Conservation (phyloP, 2,113 vertebrate genomes). For the Chamaetylas fuelleborni region DNA sequence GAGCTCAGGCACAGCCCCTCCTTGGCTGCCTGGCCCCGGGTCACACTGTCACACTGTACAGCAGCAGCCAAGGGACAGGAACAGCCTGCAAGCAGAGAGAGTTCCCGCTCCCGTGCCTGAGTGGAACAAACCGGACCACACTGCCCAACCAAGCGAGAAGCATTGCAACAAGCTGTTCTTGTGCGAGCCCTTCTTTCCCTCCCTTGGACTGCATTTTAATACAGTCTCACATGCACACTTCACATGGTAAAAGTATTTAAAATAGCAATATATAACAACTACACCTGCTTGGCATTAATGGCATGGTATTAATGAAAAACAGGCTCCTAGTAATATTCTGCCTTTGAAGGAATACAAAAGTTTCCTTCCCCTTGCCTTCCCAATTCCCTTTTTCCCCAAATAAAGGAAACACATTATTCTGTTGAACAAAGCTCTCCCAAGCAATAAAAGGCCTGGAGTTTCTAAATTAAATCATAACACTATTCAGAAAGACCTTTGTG, state of each 20-base stretch:
- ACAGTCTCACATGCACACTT: neutral
- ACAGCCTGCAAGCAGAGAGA: neutral
- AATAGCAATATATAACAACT: neutral
- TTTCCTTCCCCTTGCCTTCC: neutral
- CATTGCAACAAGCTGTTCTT: neutral
- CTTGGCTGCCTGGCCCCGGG: neutral
- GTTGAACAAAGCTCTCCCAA: neutral
- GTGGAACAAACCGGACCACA: neutral
- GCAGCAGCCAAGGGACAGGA: neutral
- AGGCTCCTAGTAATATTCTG: neutral
- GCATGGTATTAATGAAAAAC: neutral
- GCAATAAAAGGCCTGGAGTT: neutral
- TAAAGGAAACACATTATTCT: neutral
- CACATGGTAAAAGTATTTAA: neutral
- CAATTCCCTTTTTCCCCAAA: neutral
- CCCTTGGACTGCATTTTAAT: neutral
- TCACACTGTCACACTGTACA: neutral
- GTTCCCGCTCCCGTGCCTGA: neutral
- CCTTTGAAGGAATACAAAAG: conserved; percentile 9
- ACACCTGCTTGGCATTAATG: neutral
- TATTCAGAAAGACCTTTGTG: neutral
- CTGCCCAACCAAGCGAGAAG: neutral
- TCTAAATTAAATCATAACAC: neutral
- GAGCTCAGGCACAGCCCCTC: neutral
- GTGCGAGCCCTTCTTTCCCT: neutral